These are phyloP conservation scores for Imbricaverruca yamaguchii DNA, from an alignment of 2,888 invertebrate species.

Conservation along the genomic window DNA sequence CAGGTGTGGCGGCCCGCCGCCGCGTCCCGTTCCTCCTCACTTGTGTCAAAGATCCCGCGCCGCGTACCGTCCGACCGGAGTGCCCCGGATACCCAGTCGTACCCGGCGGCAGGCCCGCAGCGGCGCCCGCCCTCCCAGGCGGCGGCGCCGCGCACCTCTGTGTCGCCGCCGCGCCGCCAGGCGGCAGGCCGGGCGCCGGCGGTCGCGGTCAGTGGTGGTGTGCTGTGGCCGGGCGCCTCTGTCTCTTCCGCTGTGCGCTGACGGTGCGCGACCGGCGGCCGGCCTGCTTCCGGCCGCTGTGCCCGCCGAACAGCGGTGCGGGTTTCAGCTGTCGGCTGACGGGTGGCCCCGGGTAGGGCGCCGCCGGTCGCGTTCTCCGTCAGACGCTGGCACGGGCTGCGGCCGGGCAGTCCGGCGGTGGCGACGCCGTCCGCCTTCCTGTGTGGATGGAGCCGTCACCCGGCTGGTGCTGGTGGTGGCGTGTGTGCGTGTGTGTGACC, in stretches of 20 bases:
- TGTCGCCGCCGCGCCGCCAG: not conserved
- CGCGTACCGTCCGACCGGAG: not conserved
- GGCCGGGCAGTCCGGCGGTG: not conserved
- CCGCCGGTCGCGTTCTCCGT: too few relatives aligned
- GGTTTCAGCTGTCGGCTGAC: too few relatives aligned
- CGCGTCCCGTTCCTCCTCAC: not conserved
- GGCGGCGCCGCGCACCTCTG: not conserved
- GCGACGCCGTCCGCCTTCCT: too few relatives aligned
- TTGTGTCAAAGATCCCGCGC: not conserved
- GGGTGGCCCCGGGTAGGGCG: too few relatives aligned
- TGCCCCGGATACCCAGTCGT: not conserved
- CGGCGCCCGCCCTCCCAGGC: not conserved
- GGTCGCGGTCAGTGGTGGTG: not conserved
- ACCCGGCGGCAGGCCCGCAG: not conserved
- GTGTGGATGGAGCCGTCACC: too few relatives aligned
- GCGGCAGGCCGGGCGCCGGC: not conserved
- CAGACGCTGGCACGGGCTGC: not conserved
- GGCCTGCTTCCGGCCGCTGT: too few relatives aligned
- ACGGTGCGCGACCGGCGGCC: too few relatives aligned
- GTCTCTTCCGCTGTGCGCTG: too few relatives aligned
- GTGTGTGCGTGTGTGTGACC: too few relatives aligned
- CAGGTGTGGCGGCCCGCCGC: not conserved
- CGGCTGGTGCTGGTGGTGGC: too few relatives aligned
- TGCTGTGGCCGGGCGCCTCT: not conserved
- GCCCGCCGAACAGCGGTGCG: too few relatives aligned